Evolutionary conservation across 2,113 vertebrate genomes (phyloP).

Genomic region (Microcebus ravelobensis): DNA sequence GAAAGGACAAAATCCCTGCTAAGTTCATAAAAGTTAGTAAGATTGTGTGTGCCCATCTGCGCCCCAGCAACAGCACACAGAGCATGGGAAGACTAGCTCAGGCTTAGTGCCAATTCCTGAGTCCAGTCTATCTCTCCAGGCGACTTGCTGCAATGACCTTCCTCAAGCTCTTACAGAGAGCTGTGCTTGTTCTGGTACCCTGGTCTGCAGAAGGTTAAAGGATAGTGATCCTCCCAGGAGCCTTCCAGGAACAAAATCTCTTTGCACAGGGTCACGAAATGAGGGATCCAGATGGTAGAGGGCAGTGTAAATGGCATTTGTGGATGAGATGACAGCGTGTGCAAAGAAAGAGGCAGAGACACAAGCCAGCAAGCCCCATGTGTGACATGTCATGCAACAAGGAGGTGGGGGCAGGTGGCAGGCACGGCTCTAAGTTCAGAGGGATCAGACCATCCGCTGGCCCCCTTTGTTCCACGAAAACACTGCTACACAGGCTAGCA

Average conservation of each 20-base stretch:
- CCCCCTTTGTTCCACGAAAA: not conserved
- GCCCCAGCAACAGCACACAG: not conserved
- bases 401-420: not conserved
- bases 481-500: accelerated
- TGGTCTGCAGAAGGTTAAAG: not conserved
- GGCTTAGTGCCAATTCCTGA: not conserved
- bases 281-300: not conserved
- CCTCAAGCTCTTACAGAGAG: not conserved
- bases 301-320: not conserved
- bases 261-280: not conserved
- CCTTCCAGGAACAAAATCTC: not conserved
- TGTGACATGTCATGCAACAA: not conserved
- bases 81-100: not conserved
- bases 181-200: not conserved
- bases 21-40: not conserved
- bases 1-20: not conserved
- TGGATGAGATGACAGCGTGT: not conserved
- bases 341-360: not conserved
- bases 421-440: not conserved
- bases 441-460: not conserved
- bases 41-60: not conserved
- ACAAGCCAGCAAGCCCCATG: not conserved
- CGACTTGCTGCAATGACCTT: not conserved
- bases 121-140: not conserved
- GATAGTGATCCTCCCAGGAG: not conserved